phyloP scores from a whole-genome alignment of 1,140 invertebrate species.

The Nebria ingens region DNA sequence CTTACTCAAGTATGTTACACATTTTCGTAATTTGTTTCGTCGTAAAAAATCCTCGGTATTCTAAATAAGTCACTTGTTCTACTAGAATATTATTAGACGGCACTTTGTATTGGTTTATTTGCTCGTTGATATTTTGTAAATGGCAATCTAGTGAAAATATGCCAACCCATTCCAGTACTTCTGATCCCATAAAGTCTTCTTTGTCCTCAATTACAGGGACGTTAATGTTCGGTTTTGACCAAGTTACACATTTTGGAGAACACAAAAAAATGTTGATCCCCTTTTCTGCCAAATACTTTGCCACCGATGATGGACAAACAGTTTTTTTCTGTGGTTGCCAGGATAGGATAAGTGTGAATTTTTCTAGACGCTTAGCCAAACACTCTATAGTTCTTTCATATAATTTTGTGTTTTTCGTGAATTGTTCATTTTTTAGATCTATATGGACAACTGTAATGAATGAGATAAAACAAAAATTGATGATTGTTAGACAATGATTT shows the following conservation, averaged over 20 bases:
- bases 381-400: slow-evolving; percentile 36
- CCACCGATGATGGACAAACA: slow-evolving; percentile 48
- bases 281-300: slow-evolving; percentile 41
- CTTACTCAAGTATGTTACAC: slow-evolving; percentile 31
- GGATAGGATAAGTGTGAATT: slow-evolving; percentile 38
- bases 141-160: slow-evolving; percentile 37
- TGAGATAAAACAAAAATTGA: slow-evolving; percentile 20
- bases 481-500: neutral
- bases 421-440: slow-evolving; percentile 38
- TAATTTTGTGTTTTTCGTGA: slow-evolving; percentile 40
- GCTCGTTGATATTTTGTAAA: slow-evolving; percentile 30
- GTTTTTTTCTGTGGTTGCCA: slow-evolving; percentile 44
- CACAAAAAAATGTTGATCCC: slow-evolving; percentile 37
- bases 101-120: slow-evolving; percentile 32
- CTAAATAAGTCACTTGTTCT: slow-evolving; percentile 33
- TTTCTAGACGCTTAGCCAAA: slow-evolving; percentile 33
- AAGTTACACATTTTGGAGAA: slow-evolving; percentile 29
- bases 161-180: slow-evolving; percentile 46
- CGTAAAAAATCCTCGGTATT: slow-evolving; percentile 43
- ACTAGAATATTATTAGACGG: slow-evolving; percentile 27
- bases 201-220: slow-evolving; percentile 30
- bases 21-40: slow-evolving; percentile 32
- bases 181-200: slow-evolving; percentile 13
- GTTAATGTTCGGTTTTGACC: slow-evolving; percentile 29
- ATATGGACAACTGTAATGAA: slow-evolving; percentile 38